These are phyloP conservation scores for Chamaetylas fuelleborni DNA, from an alignment of 2,113 vertebrate genomes.

Conservation along the genomic window DNA sequence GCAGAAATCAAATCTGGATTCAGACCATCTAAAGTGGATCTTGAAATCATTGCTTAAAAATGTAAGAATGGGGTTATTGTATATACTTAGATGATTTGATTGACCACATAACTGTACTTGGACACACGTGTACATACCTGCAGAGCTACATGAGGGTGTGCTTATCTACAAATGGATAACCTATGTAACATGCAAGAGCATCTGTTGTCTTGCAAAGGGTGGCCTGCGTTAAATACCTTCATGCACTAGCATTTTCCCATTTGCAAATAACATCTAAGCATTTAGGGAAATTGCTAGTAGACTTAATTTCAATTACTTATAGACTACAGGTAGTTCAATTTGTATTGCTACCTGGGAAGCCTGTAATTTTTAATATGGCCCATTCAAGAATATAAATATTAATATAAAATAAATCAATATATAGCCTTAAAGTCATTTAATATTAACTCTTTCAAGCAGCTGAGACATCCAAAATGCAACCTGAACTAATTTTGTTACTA, in stretches of 20 bases:
- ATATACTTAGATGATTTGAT: background rate
- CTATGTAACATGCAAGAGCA: background rate
- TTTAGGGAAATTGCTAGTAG: background rate
- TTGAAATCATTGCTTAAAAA: conserved; percentile 86
- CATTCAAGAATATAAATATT: background rate
- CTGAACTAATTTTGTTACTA: background rate
- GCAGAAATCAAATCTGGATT: conserved; percentile 66
- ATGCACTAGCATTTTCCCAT: background rate
- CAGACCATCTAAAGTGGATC: conserved; percentile 85
- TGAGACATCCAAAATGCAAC: background rate
- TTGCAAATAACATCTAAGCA: background rate
- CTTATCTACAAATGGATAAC: background rate
- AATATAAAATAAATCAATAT: background rate
- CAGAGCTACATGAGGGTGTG: background rate
- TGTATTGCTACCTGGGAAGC: background rate
- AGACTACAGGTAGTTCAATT: background rate
- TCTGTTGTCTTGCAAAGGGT: background rate
- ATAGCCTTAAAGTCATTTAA: background rate
- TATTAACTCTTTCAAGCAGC: background rate
- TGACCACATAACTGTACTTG: background rate
- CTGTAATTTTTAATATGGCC: background rate
- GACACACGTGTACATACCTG: accelerated
- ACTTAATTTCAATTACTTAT: background rate
- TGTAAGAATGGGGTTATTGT: conserved; percentile 66
- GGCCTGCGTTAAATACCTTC: background rate